Percentiles rank a stretch among this genome's conserved stretches.
Evolutionary conservation across 2,797 vertebrate genomes (phyloP).

Genomic region (Sebastes cheni): DNA sequence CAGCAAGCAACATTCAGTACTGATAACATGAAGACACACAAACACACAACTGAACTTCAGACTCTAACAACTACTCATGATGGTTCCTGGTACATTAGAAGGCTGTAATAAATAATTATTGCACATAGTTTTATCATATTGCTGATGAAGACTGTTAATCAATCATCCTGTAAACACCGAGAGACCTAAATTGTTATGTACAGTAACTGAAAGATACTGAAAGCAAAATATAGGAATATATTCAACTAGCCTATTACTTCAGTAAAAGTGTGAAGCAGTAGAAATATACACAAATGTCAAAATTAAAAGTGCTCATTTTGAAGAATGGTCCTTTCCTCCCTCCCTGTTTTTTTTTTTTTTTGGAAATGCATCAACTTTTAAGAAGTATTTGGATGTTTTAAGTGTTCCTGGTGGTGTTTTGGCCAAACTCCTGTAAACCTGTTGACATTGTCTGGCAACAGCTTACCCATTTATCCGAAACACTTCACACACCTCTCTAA

Average conservation of each 20-base stretch:
- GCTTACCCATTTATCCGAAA: not conserved
- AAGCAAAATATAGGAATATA: not conserved
- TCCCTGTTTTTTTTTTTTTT: not conserved
- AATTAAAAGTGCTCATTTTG: not conserved
- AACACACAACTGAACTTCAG: slow-evolving; percentile 2
- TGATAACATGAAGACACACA: slow-evolving; percentile 1
- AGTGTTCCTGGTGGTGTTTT: not conserved
- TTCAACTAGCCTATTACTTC: not conserved
- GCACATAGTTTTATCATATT: not conserved
- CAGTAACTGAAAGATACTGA: not conserved
- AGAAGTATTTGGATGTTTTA: not conserved
- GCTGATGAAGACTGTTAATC: not conserved
- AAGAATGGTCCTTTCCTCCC: not conserved
- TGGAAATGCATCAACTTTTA: not conserved
- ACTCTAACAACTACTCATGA: not conserved
- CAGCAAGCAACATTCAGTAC: not conserved
- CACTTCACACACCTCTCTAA: not conserved
- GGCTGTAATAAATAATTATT: not conserved
- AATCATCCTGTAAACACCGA: not conserved
- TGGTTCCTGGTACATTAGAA: not conserved
- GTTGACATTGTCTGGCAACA: not conserved
- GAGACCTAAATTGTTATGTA: not conserved
- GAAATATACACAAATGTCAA: not conserved
- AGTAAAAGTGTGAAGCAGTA: not conserved
- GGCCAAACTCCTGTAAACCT: not conserved